A percentile compares a stretch with the other conserved stretches of the same genome.
Evolutionary conservation across 2,888 invertebrate genomes (phyloP).

Genomic region (Maniola hyperantus): DNA sequence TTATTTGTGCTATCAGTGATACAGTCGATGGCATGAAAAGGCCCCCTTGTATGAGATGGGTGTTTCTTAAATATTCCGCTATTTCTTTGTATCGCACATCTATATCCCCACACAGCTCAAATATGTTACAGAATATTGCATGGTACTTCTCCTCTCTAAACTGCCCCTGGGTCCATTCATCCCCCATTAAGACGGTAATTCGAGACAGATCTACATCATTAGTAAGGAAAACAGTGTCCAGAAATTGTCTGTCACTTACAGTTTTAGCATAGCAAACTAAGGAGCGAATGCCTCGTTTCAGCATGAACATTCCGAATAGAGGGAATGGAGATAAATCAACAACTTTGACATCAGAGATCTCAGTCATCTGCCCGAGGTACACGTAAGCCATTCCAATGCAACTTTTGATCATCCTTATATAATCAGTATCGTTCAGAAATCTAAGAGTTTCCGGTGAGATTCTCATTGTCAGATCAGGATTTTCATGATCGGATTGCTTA

Average conservation of each 20-base stretch:
- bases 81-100: slow-evolving; percentile 60
- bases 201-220: slow-evolving; percentile 66
- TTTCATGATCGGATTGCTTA: slow-evolving; percentile 50
- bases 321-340: slow-evolving; percentile 85
- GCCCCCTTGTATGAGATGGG: slow-evolving; percentile 68
- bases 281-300: slow-evolving; percentile 73
- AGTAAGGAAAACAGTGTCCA: slow-evolving; percentile 64
- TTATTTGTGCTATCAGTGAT: slow-evolving; percentile 79
- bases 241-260: slow-evolving; percentile 63
- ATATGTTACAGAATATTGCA: slow-evolving; percentile 78
- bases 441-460: slow-evolving; percentile 62
- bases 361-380: slow-evolving; percentile 64
- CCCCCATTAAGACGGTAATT: slow-evolving; percentile 63
- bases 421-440: slow-evolving; percentile 78
- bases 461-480: slow-evolving; percentile 51
- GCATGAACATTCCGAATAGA: slow-evolving; percentile 82
- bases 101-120: slow-evolving; percentile 83
- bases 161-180: slow-evolving; percentile 53
- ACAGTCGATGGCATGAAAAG: slow-evolving; percentile 79
- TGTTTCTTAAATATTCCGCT: slow-evolving; percentile 53
- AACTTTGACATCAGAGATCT: slow-evolving; percentile 62
- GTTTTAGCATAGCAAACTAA: slow-evolving; percentile 72
- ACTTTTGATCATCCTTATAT: slow-evolving; percentile 62
- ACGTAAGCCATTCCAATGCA: slow-evolving; percentile 63
- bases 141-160: slow-evolving; percentile 70